A percentile compares a stretch with the other conserved stretches of the same genome.
Conservation (phyloP, 2,888 invertebrate species). For the Drosophila mimica region DNA sequence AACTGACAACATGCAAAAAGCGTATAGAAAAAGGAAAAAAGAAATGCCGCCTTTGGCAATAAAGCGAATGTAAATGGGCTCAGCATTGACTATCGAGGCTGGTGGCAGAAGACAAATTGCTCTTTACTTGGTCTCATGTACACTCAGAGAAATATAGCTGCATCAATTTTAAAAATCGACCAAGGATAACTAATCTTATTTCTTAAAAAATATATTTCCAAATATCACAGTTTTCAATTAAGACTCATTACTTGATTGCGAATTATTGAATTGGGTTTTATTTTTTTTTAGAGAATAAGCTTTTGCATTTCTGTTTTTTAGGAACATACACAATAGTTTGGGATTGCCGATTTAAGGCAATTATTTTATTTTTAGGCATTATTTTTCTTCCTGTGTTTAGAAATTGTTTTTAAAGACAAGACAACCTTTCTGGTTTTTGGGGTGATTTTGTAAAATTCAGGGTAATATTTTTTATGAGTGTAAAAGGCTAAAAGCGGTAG, state of each 20-base stretch:
- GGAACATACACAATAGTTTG: no score
- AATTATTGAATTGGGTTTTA: no score
- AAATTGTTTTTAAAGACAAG: neutral
- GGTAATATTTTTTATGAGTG: neutral
- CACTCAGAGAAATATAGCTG: slow-evolving; percentile 3
- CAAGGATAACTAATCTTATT: neutral
- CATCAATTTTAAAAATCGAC: neutral
- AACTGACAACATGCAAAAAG: slow-evolving; percentile 62
- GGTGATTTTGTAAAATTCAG: no score
- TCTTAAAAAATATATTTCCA: neutral
- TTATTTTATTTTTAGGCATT: no score
- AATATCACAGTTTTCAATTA: neutral
- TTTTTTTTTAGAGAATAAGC: neutral
- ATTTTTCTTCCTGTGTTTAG: neutral
- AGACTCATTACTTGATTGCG: neutral
- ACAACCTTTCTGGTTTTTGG: neutral
- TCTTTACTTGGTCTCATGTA: slow-evolving; percentile 67
- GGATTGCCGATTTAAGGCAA: no score
- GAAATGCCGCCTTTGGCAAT: slow-evolving; percentile 42
- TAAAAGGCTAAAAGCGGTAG: slow-evolving; percentile 63
- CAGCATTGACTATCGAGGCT: slow-evolving; percentile 70
- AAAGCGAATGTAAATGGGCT: slow-evolving; percentile 73
- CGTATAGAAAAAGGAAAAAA: slow-evolving; percentile 8
- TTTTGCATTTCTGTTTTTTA: neutral
- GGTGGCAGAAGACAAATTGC: slow-evolving; percentile 82